phyloP scores from a whole-genome alignment of 2,888 invertebrate species.

The Antitype chi region DNA sequence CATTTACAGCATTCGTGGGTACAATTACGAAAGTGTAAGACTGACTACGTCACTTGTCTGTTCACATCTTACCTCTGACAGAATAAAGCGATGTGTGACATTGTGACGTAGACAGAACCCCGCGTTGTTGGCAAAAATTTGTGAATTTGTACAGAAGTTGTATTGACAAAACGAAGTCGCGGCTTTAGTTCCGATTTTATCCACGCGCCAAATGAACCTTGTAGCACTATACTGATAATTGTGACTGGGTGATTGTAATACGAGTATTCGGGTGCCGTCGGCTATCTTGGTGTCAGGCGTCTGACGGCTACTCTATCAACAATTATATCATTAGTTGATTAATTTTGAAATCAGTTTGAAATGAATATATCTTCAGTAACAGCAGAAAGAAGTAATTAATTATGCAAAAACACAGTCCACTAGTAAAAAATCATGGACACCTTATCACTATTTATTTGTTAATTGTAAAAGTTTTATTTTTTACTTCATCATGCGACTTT shows the following conservation, averaged over 20 bases:
- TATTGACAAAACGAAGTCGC: too few relatives aligned
- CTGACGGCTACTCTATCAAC: too few relatives aligned
- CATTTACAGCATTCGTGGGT: not conserved
- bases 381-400: not conserved
- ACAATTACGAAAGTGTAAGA: constrained; percentile 3
- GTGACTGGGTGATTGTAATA: too few relatives aligned
- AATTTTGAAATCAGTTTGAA: not conserved
- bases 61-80: too few relatives aligned
- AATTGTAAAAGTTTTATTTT: constrained; percentile 45
- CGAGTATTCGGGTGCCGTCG: too few relatives aligned
- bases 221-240: too few relatives aligned
- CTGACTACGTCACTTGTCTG: constrained; percentile 15
- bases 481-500: constrained; percentile 34
- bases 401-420: constrained; percentile 30
- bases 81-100: too few relatives aligned
- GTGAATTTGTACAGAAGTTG: not conserved
- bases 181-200: too few relatives aligned
- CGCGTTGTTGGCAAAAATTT: not conserved
- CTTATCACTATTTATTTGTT: constrained; percentile 54
- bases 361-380: not conserved
- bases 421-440: constrained; percentile 34
- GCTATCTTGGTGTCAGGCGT: too few relatives aligned
- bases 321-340: too few relatives aligned
- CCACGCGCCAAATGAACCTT: too few relatives aligned
- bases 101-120: too few relatives aligned